Evolutionary conservation across 2,797 vertebrate species (phyloP), one percentile per base, ranked within the genome.

Genomic region (Sebastes taczanowskii): DNA sequence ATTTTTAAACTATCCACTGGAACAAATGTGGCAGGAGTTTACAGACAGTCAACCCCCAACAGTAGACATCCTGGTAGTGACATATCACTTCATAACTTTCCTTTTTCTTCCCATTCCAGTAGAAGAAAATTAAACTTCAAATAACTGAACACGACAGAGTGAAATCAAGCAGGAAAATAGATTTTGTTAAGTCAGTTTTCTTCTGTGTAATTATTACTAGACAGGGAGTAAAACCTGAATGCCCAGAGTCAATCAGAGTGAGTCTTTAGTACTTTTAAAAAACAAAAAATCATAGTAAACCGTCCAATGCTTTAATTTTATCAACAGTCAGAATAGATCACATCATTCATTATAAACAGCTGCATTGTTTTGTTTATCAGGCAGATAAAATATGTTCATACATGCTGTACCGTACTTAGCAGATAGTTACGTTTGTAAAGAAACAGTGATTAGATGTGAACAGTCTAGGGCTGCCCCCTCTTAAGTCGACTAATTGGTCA

Each of bases 281-380:
- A 32, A 22, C 1, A 53, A 35, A 64, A 25, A 34, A 2, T 49
- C 20, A 34, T 3, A 2, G 38, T 2, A 64, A 73, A 38, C 16
- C 1, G 1, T 46, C 14, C 5, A 66, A 9, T 65, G 11, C 1
- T 71, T 88, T 80, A 80, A 85, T 82, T 84, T 7, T 6, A 38
- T 68, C 1, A 77, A 46, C 64, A 82, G 59, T 70, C 52, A 60
- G 13, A 67, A 72, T 65, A 61, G 53, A 34, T 8, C 10, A 69
- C 30, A 52, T 72, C 23, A 81, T 61, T 65, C 29, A 71, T 56
- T 18, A 52, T 34, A 27, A 63, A 66, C 27, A 80, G 27, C 53
- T 64, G 32, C 52, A 71, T 38, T 69, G n/a, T 46, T 62, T 52
- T 52, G 11, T 59, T 72, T 9, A 35, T 71, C 3, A 69, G 23